Evolutionary conservation across 2,113 vertebrate genomes (phyloP).

Genomic region (Delphinapterus leucas): DNA sequence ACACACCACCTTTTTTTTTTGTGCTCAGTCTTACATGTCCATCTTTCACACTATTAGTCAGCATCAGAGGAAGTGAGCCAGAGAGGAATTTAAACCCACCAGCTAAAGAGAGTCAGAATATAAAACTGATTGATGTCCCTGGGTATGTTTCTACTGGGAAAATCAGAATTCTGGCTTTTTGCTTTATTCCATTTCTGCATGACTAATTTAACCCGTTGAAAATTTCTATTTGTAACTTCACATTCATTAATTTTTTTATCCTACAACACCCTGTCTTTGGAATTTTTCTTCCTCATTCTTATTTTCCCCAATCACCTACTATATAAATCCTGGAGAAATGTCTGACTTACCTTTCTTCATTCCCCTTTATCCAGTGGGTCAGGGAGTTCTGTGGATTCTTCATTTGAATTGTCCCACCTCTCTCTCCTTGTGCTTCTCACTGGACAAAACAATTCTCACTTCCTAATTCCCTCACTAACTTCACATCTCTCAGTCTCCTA

Average conservation of each 20-base stretch:
- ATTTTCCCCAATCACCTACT: not conserved
- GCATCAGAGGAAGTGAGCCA: not conserved
- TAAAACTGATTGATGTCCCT: not conserved
- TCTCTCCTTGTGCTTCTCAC: not conserved
- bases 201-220: not conserved
- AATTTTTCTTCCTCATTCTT: not conserved
- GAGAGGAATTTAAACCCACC: not conserved
- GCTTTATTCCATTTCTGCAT: not conserved
- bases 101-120: not conserved
- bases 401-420: not conserved
- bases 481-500: not conserved
- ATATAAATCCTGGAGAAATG: not conserved
- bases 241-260: not conserved
- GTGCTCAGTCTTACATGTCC: not conserved
- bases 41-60: not conserved
- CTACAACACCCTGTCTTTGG: not conserved
- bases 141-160: not conserved
- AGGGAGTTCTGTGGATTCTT: not conserved
- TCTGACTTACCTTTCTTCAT: not conserved
- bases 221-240: conserved; percentile 8
- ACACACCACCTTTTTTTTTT: not conserved
- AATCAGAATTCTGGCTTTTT: not conserved
- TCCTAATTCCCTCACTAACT: not conserved
- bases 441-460: not conserved
- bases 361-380: not conserved